phyloP scores from a whole-genome alignment of 1,140 invertebrate genomes.

The Fopius arisanus region DNA sequence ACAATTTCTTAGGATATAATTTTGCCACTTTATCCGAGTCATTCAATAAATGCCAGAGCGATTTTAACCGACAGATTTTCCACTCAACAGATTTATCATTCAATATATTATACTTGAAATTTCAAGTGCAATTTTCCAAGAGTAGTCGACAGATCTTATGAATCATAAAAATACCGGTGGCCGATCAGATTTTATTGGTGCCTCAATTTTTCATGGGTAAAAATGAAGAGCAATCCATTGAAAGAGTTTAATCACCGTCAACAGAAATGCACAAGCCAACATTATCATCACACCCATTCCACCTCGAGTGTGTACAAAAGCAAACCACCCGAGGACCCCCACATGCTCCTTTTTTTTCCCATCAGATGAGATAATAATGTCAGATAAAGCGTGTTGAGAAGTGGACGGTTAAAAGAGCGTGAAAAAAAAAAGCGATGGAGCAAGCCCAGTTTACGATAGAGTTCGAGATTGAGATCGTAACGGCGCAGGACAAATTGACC shows the following conservation, averaged over 20 bases:
- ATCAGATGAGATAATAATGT: slow-evolving; percentile 26
- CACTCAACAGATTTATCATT: no score
- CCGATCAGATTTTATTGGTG: no score
- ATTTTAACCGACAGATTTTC: no score
- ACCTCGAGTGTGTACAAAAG: neutral
- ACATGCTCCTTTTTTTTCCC: neutral
- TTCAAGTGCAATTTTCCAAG: no score
- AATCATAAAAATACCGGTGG: no score
- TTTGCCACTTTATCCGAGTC: no score
- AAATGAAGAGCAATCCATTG: neutral
- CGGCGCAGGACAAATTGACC: slow-evolving; percentile 12
- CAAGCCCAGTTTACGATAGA: neutral
- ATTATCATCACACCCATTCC: neutral
- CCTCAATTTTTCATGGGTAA: no score
- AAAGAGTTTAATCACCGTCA: neutral
- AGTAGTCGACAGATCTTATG: no score
- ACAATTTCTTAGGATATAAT: neutral
- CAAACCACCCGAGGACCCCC: neutral
- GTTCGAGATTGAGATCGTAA: slow-evolving; percentile 21
- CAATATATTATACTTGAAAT: no score
- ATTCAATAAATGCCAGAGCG: no score
- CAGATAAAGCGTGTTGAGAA: slow-evolving; percentile 6
- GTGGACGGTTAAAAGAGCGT: slow-evolving; percentile 12
- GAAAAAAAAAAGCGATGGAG: neutral
- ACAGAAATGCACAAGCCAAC: neutral